Percentiles rank a stretch among this genome's conserved stretches.
Evolutionary conservation across 2,888 invertebrate genomes (phyloP).

Genomic region (Caenorhabditis auriculariae): DNA sequence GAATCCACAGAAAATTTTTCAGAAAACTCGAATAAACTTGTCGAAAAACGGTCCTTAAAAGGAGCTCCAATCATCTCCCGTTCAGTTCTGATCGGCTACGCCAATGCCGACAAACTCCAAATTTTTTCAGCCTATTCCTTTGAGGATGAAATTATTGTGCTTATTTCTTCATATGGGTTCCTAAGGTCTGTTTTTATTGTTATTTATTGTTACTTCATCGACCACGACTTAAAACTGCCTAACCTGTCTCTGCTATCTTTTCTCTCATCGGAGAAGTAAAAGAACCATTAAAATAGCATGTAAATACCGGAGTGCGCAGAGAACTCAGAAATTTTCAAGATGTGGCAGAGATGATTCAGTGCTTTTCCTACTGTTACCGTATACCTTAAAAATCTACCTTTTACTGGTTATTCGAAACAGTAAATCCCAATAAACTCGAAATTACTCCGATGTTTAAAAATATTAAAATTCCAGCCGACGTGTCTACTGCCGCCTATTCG

Average conservation of each 20-base stretch:
- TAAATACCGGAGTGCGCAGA: no score
- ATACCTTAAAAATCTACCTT: neutral
- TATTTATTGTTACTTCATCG: neutral
- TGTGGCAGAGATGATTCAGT: no score
- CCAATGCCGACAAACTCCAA: constrained; percentile 18
- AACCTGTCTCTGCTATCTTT: neutral
- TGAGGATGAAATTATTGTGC: constrained; percentile 15
- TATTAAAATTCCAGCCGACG: constrained; percentile 24
- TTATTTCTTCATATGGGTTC: constrained; percentile 30
- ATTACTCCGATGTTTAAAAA: neutral
- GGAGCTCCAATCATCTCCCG: constrained; percentile 10
- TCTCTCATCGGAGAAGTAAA: neutral
- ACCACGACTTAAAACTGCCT: neutral
- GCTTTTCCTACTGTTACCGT: neutral
- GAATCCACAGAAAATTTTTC: no score
- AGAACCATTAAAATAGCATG: no score
- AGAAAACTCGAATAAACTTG: no score
- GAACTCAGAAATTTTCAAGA: no score
- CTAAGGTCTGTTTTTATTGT: constrained; percentile 16
- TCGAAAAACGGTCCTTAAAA: no score
- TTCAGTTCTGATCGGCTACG: constrained; percentile 26
- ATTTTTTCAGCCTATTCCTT: constrained; percentile 23
- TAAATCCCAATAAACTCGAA: neutral
- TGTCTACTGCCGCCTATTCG: constrained; percentile 33
- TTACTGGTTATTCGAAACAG: neutral